Conservation (phyloP, 1,140 invertebrate species). For the Bombus impatiens region DNA sequence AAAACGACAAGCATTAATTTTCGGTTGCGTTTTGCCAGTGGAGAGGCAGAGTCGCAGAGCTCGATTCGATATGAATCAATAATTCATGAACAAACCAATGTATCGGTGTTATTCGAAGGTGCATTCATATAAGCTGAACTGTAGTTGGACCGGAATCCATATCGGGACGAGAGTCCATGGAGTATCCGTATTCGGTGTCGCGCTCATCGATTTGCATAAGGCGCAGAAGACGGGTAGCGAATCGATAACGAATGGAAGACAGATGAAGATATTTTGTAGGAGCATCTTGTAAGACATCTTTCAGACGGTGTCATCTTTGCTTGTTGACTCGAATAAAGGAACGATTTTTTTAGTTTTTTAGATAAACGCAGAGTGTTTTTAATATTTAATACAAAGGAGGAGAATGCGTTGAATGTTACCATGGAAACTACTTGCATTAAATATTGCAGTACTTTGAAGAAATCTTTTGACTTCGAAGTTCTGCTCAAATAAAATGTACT, state of each 20-base stretch:
- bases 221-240: background rate
- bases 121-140: constrained; percentile 5
- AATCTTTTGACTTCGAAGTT: no score
- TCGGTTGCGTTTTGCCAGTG: background rate
- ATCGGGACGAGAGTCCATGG: background rate
- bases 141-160: constrained; percentile 17
- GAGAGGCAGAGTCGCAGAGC: background rate
- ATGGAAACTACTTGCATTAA: background rate
- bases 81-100: constrained; percentile 27
- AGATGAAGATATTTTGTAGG: background rate
- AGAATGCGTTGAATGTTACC: no score
- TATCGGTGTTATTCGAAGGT: constrained; percentile 15
- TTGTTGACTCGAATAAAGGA: background rate
- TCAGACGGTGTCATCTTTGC: background rate
- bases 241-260: constrained; percentile 23
- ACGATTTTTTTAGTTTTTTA: background rate
- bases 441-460: background rate
- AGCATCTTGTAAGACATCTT: background rate
- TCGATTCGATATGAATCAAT: constrained; percentile 33
- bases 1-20: background rate
- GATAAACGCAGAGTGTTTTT: background rate
- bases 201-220: constrained; percentile 22
- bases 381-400: no score
- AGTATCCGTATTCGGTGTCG: constrained; percentile 7
- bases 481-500: no score